Percentiles rank a stretch among this genome's conserved stretches.
Evolutionary conservation across 2,113 vertebrate species (phyloP).

Genomic region (Epinephelus cyanopodus): DNA sequence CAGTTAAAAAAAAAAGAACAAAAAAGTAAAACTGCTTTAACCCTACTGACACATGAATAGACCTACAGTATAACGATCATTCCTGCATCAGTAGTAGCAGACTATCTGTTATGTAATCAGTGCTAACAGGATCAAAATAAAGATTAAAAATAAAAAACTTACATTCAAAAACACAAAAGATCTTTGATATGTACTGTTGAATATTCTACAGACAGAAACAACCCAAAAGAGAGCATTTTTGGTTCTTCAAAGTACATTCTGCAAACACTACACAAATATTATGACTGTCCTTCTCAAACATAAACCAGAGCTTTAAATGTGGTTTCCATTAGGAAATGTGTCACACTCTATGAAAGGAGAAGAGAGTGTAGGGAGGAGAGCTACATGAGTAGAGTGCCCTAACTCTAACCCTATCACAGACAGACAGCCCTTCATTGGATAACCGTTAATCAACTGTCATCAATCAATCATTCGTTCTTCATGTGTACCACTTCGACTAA

Average conservation of each 20-base stretch:
- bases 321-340: not conserved
- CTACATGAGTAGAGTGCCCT: not conserved
- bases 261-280: not conserved
- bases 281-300: not conserved
- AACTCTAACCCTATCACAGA: too few species aligned
- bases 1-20: not conserved
- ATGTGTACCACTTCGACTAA: not conserved
- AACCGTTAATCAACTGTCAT: too few species aligned
- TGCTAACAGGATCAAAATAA: not conserved
- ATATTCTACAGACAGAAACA: not conserved
- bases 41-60: not conserved
- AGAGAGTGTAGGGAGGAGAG: not conserved
- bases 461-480: not conserved
- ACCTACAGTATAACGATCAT: not conserved
- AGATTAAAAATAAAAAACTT: not conserved
- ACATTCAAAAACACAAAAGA: not conserved
- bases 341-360: not conserved
- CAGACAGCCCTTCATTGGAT: too few species aligned
- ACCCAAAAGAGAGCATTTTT: not conserved
- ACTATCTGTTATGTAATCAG: not conserved
- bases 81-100: not conserved
- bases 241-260: constrained; percentile 1
- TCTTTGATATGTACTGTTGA: not conserved
- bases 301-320: not conserved
- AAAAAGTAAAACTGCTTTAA: not conserved